Evolutionary conservation across 2,113 vertebrate species (phyloP).

Genomic region (Nycticorax nycticorax): DNA sequence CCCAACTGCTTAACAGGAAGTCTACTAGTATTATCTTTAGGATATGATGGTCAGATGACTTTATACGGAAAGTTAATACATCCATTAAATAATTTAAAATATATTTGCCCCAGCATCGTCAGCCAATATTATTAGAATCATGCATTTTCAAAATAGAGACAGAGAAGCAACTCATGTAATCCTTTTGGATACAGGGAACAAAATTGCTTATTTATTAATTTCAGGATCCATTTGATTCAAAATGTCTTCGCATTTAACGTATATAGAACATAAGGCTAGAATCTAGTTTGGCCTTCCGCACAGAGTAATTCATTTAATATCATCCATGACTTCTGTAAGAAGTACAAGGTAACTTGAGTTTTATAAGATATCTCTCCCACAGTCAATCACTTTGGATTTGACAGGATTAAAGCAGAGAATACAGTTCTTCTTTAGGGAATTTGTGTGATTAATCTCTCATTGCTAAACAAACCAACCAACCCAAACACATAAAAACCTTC

Average conservation of each 20-base stretch:
- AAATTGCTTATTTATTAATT: neutral
- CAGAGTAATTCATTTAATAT: neutral
- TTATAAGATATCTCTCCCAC: neutral
- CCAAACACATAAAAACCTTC: neutral
- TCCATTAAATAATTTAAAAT: neutral
- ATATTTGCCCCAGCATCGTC: neutral
- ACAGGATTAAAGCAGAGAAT: neutral
- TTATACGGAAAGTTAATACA: neutral
- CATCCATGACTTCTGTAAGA: neutral
- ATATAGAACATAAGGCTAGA: neutral
- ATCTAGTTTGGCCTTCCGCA: neutral
- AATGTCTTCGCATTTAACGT: neutral
- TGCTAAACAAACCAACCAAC: neutral
- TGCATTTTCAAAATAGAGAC: neutral
- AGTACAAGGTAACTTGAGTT: neutral
- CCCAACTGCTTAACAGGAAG: neutral
- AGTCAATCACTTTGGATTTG: neutral
- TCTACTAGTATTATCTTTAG: neutral
- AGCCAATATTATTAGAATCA: neutral
- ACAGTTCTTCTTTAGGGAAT: neutral
- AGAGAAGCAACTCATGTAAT: neutral
- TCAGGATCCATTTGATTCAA: neutral
- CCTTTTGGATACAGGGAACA: neutral
- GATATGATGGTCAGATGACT: neutral
- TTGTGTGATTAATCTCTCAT: neutral